Evolutionary conservation across 2,113 vertebrate species (phyloP).

Genomic region (Oostethus manadensis): DNA sequence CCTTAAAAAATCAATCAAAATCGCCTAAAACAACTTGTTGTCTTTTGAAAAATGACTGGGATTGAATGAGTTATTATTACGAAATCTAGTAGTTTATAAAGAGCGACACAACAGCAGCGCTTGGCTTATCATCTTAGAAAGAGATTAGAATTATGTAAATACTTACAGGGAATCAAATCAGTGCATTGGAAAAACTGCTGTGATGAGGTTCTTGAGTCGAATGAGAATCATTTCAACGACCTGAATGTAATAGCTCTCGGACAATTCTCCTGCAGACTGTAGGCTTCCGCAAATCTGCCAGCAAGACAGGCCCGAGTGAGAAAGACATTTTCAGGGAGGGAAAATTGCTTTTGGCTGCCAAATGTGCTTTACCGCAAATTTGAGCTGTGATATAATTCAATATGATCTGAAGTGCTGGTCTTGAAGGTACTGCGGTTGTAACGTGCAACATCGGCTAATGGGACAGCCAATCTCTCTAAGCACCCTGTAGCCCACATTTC

Average conservation of each 20-base stretch:
- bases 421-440: slow-evolving; percentile 1
- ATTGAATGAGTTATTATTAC: no score
- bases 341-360: slow-evolving; percentile 16
- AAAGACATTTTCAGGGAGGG: neutral
- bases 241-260: neutral
- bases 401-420: neutral
- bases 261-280: slow-evolving; percentile 3
- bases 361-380: slow-evolving; percentile 12
- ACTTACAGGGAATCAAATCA: slow-evolving; percentile 4
- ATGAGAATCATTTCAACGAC: neutral
- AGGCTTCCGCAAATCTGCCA: neutral
- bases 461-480: neutral
- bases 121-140: neutral
- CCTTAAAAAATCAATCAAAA: no score
- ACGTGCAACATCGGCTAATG: slow-evolving; percentile 14
- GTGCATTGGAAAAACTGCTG: neutral
- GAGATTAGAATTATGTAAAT: neutral
- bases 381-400: slow-evolving; percentile 11
- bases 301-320: neutral
- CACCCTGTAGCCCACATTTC: neutral
- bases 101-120: neutral
- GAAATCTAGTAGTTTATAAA: neutral
- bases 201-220: neutral
- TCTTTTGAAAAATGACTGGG: no score
- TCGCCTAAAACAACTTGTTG: no score